Conservation (phyloP, 2,113 vertebrate genomes). For the Megaceryle torquata region DNA sequence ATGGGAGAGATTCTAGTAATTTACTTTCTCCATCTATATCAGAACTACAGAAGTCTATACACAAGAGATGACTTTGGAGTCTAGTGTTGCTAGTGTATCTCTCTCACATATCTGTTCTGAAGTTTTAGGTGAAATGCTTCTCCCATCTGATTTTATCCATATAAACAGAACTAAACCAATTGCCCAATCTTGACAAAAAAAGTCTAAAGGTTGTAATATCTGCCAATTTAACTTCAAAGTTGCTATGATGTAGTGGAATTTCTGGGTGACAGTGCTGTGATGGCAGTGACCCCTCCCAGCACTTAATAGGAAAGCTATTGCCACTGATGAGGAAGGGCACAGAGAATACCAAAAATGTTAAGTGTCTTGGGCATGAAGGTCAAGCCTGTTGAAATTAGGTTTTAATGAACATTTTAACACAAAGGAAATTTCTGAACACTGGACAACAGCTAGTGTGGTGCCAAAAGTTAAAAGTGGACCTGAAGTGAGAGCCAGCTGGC, state of each 20-base stretch:
- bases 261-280: not conserved
- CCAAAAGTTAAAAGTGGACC: not conserved
- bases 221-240: not conserved
- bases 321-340: not conserved
- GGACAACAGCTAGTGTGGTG: not conserved
- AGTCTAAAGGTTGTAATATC: not conserved
- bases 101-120: not conserved
- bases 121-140: not conserved
- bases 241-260: not conserved
- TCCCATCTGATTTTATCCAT: not conserved
- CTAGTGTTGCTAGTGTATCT: accelerated
- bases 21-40: not conserved
- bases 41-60: not conserved
- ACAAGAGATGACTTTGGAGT: not conserved
- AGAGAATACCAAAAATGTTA: not conserved
- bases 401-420: not conserved
- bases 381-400: not conserved
- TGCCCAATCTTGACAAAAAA: not conserved
- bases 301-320: not conserved
- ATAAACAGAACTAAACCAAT: not conserved
- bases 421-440: not conserved
- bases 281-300: not conserved
- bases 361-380: not conserved
- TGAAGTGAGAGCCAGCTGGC: not conserved
- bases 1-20: not conserved